Evolutionary conservation across 2,113 vertebrate genomes (phyloP), one percentile per base, ranked within the genome.

Genomic region (Rhipidura dahli): DNA sequence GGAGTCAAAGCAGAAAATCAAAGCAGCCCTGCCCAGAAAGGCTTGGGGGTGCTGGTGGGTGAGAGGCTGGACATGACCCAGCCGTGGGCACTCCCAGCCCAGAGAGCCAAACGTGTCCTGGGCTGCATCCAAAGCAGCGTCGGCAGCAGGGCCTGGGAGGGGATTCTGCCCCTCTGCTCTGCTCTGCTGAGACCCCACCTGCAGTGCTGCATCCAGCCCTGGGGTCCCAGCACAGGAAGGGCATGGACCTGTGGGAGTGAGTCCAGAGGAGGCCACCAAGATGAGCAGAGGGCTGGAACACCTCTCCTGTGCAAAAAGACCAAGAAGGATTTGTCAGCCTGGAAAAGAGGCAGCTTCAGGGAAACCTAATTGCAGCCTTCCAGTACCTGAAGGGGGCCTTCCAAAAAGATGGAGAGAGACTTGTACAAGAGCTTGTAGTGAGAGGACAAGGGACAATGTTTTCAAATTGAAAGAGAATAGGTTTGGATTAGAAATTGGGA

Each of bases 181-280:
- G 30, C 49, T 47, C 40, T 79, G 30, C 0, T 50, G 27, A 50
- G 27, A 44, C 8, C 37, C 50, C 66, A 37, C 18, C 50, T 28
- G 42, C 14, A 65, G 40, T 0, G 50, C 66, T 50, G 42, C 35
- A 80, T 22, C 33, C 57, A 80, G 42, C 30, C 57, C 31, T 44
- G 35, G 50, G 35, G 4, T 13, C 9, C 16, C 37, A n/a, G n/a
- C 24, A 63, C 16, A 33, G 68, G 19, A 37, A 57, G 4, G 12
- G 37, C 42, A 64, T 7, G 6, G 26, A 71, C 0, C 18, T 65
- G 22, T 4, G 33, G 22, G 22, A 65, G 27, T 0, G 3, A 72
- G 44, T 23, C 50, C 50, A 57, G 50, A 57, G 50, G 37, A 40
- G 13, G 28, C 13, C 44, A 66, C 7, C 26, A 51, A 39, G 15